Evolutionary conservation across 2,113 vertebrate genomes (phyloP).

Genomic region (Hippolais icterina): DNA sequence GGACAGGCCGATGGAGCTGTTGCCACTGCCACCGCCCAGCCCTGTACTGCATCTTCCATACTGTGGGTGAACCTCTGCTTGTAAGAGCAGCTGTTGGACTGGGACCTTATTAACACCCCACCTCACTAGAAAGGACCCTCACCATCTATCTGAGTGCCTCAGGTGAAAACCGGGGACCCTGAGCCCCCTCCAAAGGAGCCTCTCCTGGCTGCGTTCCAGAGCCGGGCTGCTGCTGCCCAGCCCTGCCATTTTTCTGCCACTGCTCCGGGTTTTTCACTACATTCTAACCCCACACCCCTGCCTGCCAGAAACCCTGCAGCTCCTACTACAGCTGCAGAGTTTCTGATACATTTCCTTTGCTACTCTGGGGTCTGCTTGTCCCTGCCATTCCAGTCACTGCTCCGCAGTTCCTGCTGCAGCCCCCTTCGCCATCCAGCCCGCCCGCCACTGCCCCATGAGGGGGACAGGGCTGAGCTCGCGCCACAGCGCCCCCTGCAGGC

Average conservation of each 20-base stretch:
- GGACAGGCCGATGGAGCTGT: accelerated
- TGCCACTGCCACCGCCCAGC: not conserved
- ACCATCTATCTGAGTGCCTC: not conserved
- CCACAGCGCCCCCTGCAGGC: not conserved
- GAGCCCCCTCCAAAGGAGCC: not conserved
- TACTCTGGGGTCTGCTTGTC: accelerated
- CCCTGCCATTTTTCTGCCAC: not conserved
- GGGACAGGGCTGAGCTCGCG: too few species aligned
- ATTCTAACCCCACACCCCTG: accelerated
- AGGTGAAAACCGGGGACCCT: not conserved
- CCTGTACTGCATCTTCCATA: not conserved
- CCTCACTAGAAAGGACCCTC: not conserved
- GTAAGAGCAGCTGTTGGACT: not conserved
- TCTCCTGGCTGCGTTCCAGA: not conserved
- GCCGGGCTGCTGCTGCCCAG: too few species aligned
- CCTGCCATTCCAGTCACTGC: accelerated
- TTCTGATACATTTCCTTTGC: not conserved
- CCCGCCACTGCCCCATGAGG: not conserved
- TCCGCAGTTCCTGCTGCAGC: accelerated
- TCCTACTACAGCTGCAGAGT: not conserved
- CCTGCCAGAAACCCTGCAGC: not conserved
- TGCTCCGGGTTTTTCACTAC: not conserved
- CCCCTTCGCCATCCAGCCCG: accelerated
- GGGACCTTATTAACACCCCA: not conserved
- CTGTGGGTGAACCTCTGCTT: not conserved